Evolutionary conservation across 92 coral and sea anemone species (phyloP).

Genomic region (Palythoa heliodiscus): DNA sequence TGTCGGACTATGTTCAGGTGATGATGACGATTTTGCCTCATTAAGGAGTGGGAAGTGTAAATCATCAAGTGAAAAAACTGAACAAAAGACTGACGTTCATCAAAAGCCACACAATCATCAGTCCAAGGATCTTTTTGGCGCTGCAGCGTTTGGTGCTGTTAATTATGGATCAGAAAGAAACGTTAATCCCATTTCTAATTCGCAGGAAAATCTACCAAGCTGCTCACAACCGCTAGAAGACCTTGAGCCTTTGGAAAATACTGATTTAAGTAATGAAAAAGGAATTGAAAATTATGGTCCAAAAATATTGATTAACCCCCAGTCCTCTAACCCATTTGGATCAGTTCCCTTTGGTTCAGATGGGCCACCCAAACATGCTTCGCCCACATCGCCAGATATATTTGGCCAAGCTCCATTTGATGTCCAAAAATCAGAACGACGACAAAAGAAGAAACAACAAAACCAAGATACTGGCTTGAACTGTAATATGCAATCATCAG

Average conservation of each 20-base stretch:
- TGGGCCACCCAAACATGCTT: conserved; percentile 16
- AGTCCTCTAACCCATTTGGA: conserved; percentile 78
- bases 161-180: conserved; percentile 24
- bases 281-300: conserved; percentile 39
- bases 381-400: conserved; percentile 66
- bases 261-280: conserved; percentile 46
- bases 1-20: conserved; percentile 32
- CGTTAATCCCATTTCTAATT: background rate
- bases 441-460: background rate
- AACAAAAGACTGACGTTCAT: conserved; percentile 3
- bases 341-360: conserved; percentile 69
- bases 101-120: conserved; percentile 27
- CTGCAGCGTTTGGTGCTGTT: conserved; percentile 57
- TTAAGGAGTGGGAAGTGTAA: conserved; percentile 51
- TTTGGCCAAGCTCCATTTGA: conserved; percentile 78
- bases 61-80: conserved; percentile 12
- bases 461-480: background rate
- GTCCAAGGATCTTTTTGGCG: conserved; percentile 73
- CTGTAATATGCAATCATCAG: background rate
- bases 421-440: conserved; percentile 31
- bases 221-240: background rate
- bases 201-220: conserved; percentile 7
- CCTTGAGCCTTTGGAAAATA: background rate
- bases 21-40: conserved; percentile 79
- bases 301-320: conserved; percentile 40